These are phyloP conservation scores for Cerastis leucographa DNA, from an alignment of 2,888 invertebrate genomes.

Conservation along the genomic window DNA sequence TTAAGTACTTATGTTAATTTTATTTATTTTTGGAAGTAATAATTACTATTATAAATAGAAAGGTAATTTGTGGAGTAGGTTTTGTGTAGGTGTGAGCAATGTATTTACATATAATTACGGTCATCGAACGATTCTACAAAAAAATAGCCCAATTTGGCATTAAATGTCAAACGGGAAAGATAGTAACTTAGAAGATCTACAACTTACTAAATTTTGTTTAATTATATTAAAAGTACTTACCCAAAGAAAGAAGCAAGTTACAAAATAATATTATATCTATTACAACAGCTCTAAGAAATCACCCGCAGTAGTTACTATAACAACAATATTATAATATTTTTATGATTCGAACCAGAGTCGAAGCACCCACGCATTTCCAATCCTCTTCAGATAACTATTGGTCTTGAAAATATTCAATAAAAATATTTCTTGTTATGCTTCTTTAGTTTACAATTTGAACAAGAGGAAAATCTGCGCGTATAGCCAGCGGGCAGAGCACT, in stretches of 20 bases:
- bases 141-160: neutral
- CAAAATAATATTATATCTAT: neutral
- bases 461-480: constrained; percentile 43
- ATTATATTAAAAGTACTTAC: neutral
- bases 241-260: neutral
- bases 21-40: neutral
- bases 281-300: neutral
- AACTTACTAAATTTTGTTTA: neutral
- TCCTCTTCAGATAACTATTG: neutral
- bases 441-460: constrained; percentile 34
- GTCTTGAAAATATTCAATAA: constrained; percentile 13
- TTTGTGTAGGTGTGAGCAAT: neutral
- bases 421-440: constrained; percentile 10
- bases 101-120: neutral
- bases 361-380: neutral
- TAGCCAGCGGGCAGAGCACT: constrained; percentile 43
- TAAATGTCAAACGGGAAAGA: neutral
- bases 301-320: neutral
- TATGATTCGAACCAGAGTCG: neutral
- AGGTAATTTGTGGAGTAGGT: neutral
- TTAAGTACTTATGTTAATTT: neutral
- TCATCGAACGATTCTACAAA: neutral
- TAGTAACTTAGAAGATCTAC: neutral
- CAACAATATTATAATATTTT: neutral
- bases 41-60: neutral